A percentile compares a stretch with the other conserved stretches of the same genome.
Evolutionary conservation across 2,888 invertebrate genomes (phyloP).

Genomic region (Pandemis cinnamomeana): DNA sequence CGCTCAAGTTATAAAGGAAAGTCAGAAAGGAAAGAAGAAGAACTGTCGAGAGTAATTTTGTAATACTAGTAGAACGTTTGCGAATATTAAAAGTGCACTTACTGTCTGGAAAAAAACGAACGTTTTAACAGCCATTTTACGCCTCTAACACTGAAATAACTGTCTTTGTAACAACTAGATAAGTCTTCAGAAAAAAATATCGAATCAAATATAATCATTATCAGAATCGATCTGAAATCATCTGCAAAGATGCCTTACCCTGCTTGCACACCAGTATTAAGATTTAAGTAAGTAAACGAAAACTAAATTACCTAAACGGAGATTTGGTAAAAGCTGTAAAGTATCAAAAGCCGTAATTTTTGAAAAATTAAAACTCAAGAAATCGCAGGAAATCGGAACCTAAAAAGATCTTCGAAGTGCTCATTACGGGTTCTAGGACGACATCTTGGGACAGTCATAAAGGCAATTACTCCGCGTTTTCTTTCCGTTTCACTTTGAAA

Average conservation of each 20-base stretch:
- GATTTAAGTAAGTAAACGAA: too few species aligned
- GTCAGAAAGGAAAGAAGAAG: constrained; percentile 29
- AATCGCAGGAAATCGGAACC: constrained; percentile 53
- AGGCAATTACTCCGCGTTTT: constrained; percentile 62
- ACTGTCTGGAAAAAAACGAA: not conserved
- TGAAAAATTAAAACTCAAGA: constrained; percentile 51
- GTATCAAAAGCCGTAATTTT: constrained; percentile 51
- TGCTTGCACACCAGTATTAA: too few species aligned
- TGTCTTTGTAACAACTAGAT: too few species aligned
- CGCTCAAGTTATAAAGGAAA: constrained; percentile 40
- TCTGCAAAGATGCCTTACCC: too few species aligned
- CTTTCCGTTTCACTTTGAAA: constrained; percentile 47
- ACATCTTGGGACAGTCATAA: constrained; percentile 58
- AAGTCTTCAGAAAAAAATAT: not conserved
- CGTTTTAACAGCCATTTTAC: constrained; percentile 7
- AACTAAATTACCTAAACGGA: constrained; percentile 2
- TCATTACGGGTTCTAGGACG: constrained; percentile 63
- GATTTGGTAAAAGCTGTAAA: constrained; percentile 45
- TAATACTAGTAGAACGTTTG: constrained; percentile 16
- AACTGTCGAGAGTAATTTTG: constrained; percentile 34
- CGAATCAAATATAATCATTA: too few species aligned
- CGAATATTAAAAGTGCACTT: constrained; percentile 18
- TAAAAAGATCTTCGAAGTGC: constrained; percentile 61
- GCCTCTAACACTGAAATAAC: not conserved
- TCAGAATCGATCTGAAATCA: too few species aligned